Evolutionary conservation across 2,113 vertebrate species (phyloP).

Genomic region (Zapornia atra): DNA sequence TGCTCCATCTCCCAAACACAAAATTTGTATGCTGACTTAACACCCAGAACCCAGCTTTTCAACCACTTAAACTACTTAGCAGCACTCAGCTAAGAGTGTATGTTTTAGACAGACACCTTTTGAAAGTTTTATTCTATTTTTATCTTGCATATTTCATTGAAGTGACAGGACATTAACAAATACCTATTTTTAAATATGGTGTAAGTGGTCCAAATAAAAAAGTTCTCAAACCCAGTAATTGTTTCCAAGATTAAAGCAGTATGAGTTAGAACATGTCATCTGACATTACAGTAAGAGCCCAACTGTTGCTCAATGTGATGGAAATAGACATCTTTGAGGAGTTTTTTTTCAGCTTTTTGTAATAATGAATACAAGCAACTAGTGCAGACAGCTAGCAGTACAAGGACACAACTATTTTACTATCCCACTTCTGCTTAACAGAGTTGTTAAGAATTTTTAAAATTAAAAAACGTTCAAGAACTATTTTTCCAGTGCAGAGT

Average conservation of each 20-base stretch:
- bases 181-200: neutral
- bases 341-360: neutral
- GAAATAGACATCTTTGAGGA: neutral
- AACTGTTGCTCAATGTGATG: neutral
- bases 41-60: neutral
- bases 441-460: neutral
- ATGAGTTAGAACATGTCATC: neutral
- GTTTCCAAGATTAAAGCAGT: constrained; percentile 10
- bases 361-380: neutral
- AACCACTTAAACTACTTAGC: neutral
- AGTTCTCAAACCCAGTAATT: neutral
- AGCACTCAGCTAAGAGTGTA: neutral
- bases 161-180: neutral
- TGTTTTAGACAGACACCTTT: neutral
- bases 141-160: neutral
- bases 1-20: neutral
- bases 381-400: neutral
- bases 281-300: neutral
- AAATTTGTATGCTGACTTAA: neutral
- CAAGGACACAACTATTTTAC: neutral
- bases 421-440: neutral
- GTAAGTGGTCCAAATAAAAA: neutral
- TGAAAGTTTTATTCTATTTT: neutral
- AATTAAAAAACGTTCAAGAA: neutral
- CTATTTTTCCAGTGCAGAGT: neutral